Conservation (phyloP, 2,797 vertebrate genomes). For the Numenius phaeopus region DNA sequence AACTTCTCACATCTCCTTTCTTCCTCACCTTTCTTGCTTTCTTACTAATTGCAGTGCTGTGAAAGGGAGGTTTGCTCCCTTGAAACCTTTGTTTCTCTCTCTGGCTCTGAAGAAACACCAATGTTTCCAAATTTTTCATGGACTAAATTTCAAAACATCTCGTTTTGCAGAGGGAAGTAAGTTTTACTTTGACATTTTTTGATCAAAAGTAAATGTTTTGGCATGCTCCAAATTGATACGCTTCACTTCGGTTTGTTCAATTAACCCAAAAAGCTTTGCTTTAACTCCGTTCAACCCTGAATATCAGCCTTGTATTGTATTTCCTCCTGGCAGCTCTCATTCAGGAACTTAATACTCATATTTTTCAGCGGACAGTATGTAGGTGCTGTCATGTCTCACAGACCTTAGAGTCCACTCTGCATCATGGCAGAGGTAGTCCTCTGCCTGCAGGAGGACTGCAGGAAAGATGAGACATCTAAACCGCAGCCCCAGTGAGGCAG, state of each 20-base stretch:
- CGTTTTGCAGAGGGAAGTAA: not conserved
- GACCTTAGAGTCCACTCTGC: not conserved
- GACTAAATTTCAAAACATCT: not conserved
- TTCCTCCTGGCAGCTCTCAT: not conserved
- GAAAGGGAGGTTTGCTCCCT: not conserved
- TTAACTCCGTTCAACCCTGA: not conserved
- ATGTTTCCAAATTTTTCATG: not conserved
- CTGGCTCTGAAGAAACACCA: not conserved
- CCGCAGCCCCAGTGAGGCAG: not conserved
- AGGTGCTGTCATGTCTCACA: not conserved
- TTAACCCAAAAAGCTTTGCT: slow-evolving; percentile 20
- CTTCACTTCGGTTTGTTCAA: not conserved
- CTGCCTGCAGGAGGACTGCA: too few relatives aligned
- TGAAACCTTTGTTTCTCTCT: not conserved
- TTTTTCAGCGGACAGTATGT: not conserved
- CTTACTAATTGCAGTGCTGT: not conserved
- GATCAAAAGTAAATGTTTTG: not conserved
- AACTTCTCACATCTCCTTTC: not conserved
- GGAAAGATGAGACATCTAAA: slow-evolving; percentile 36
- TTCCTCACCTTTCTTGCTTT: not conserved
- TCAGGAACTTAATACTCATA: not conserved
- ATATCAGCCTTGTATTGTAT: not conserved
- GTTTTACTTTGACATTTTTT: not conserved
- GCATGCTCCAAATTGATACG: not conserved
- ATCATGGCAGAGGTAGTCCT: not conserved